Evolutionary conservation across 2,113 vertebrate species (phyloP), one percentile per base, ranked within the genome.

Genomic region (Dicrurus megarhynchus): DNA sequence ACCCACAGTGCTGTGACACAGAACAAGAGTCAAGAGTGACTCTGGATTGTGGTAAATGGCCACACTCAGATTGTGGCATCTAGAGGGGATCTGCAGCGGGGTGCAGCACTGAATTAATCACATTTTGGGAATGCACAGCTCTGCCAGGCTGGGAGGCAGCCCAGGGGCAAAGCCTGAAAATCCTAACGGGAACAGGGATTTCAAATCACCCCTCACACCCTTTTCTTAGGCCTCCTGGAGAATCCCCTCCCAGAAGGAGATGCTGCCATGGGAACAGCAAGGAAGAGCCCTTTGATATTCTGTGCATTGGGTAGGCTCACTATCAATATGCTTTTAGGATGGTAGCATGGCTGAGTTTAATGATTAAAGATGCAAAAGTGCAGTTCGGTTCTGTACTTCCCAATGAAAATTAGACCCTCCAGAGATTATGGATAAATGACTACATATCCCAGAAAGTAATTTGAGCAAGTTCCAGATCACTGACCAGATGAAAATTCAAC

Each of bases 401-500:
- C 73, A 18, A 33, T 68, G 83, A 90, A 93, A 96, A 95, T 90
- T 47, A 90, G 73, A 46, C 57, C 89, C 86, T 94, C 90, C 49
- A 87, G 94, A 93, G 70, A 83, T 80, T 87, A 85, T 78, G 80
- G 91, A 96, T 96, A 90, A 96, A 97, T 95, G 93, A 73, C 53
- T 91, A 84, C 73, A 47, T 93, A 95, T 63, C 84, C 82, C n/a
- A 73, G 71, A 75, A 93, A 13, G 9, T 74, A 95, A 96, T 95
- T 74, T 83, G 80, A 91, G 85, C 85, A 84, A 56, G 87, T 95
- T 96, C 91, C 94, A 94, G 93, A 86, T 65, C 87, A 82, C 78
- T 93, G 95, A 90, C 87, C 95, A 89, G 91, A 84, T 92, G 84
- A 90, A 94, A 95, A 94, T 95, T 86, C 88, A 93, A 35, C 61